Evolutionary conservation across 2,113 vertebrate genomes (phyloP).

Genomic region (Mohoua ochrocephala): DNA sequence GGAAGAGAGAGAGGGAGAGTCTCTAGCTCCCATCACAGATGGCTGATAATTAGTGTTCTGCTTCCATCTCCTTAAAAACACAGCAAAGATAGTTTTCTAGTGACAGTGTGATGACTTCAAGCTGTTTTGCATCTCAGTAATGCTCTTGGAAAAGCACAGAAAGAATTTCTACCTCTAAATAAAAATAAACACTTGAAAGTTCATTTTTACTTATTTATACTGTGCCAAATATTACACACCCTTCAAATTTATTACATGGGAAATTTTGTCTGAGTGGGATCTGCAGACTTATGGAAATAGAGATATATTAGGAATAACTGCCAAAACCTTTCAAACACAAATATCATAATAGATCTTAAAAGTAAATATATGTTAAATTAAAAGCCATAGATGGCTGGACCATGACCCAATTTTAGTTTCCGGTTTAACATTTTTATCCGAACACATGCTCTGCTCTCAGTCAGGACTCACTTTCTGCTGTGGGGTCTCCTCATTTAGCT

Average conservation of each 20-base stretch:
- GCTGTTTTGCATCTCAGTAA: not conserved
- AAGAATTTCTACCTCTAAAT: not conserved
- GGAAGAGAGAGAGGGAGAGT: not conserved
- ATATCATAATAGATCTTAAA: not conserved
- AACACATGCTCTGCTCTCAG: not conserved
- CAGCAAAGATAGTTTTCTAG: not conserved
- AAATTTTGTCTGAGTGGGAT: not conserved
- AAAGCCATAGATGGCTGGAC: not conserved
- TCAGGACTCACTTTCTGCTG: fast-evolving
- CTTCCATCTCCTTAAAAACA: not conserved
- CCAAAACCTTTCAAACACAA: not conserved
- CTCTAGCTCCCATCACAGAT: slow-evolving; percentile 27
- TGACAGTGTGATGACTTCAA: slow-evolving; percentile 2
- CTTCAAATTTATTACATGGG: not conserved
- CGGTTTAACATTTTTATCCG: not conserved
- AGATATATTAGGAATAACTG: not conserved
- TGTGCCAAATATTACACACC: not conserved
- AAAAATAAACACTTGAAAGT: not conserved
- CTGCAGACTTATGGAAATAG: not conserved
- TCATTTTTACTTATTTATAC: not conserved
- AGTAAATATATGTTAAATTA: not conserved
- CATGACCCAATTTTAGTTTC: not conserved
- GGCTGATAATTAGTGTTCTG: slow-evolving; percentile 16
- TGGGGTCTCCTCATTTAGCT: not conserved
- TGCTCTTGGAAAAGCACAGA: not conserved